phyloP scores from a whole-genome alignment of 2,888 invertebrate genomes.

The Leptodirus hochenwartii region DNA sequence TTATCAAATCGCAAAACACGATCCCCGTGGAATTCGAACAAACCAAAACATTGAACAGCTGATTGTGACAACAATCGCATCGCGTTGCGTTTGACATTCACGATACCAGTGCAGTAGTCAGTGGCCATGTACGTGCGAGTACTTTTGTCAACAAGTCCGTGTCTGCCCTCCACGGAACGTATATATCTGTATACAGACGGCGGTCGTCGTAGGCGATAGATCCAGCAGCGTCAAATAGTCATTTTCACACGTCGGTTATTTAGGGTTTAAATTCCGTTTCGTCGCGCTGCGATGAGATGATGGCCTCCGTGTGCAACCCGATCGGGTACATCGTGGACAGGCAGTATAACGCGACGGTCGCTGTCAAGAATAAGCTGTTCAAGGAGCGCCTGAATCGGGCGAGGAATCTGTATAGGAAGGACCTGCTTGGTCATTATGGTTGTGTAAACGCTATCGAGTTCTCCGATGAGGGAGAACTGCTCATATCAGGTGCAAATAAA shows the following conservation, averaged over 20 bases:
- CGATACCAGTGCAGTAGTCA: slow-evolving; percentile 4
- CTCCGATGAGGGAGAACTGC: slow-evolving; percentile 68
- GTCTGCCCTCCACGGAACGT: too few species aligned
- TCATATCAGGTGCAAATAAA: slow-evolving; percentile 69
- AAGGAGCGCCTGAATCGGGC: slow-evolving; percentile 43
- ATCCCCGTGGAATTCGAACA: too few species aligned
- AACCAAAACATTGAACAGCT: too few species aligned
- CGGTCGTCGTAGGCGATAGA: too few species aligned
- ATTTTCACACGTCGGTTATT: background rate
- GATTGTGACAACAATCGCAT: slow-evolving; percentile 21
- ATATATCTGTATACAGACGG: too few species aligned
- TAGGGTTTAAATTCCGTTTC: background rate
- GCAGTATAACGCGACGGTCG: slow-evolving; percentile 38
- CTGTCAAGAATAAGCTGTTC: slow-evolving; percentile 40
- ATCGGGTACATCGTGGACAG: slow-evolving; percentile 38
- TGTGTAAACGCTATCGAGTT: slow-evolving; percentile 96
- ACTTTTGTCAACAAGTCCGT: slow-evolving; percentile 17
- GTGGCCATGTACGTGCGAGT: slow-evolving; percentile 8
- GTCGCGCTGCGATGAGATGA: slow-evolving; percentile 4
- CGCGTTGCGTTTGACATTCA: slow-evolving; percentile 18
- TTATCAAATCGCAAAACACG: too few species aligned
- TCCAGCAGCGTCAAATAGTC: background rate
- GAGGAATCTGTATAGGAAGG: slow-evolving; percentile 62
- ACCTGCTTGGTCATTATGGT: slow-evolving; percentile 80
- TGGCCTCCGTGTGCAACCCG: slow-evolving; percentile 26